Evolutionary conservation across 2,113 vertebrate genomes (phyloP).

Genomic region (Hypocryptadius cinnamomeus): DNA sequence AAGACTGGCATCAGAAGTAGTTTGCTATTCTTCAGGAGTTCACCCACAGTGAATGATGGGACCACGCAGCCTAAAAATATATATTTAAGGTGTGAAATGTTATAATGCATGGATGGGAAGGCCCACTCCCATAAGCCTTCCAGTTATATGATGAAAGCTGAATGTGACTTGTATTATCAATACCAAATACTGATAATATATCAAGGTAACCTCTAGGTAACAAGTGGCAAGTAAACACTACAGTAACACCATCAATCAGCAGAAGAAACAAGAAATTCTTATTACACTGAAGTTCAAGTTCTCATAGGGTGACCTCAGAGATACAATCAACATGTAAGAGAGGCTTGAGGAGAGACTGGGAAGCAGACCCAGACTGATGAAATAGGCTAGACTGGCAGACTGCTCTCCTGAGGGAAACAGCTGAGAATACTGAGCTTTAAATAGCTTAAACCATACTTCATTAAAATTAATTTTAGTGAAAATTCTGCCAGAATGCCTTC

Average conservation of each 20-base stretch:
- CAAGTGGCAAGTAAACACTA: background rate
- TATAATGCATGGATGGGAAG: background rate
- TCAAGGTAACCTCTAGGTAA: background rate
- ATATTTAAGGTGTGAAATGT: background rate
- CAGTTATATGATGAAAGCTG: background rate
- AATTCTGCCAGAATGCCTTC: background rate
- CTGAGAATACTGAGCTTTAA: background rate
- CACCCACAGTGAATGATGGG: background rate
- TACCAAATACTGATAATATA: background rate
- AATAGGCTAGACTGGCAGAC: background rate
- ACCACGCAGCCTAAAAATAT: background rate
- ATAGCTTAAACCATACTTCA: background rate
- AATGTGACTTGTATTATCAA: rapidly evolving
- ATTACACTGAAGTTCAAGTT: background rate
- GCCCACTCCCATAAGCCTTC: background rate
- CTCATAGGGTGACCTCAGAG: background rate
- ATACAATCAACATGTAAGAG: background rate
- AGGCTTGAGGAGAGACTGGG: background rate
- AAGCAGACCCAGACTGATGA: background rate
- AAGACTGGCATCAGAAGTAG: background rate
- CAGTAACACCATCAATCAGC: background rate
- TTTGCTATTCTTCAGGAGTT: background rate
- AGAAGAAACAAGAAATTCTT: background rate
- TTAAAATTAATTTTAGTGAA: background rate
- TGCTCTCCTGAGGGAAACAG: background rate